These are phyloP conservation scores for Holothuria scabra DNA, from an alignment of 53 echinoderm and acorn worm species.

Conservation along the genomic window DNA sequence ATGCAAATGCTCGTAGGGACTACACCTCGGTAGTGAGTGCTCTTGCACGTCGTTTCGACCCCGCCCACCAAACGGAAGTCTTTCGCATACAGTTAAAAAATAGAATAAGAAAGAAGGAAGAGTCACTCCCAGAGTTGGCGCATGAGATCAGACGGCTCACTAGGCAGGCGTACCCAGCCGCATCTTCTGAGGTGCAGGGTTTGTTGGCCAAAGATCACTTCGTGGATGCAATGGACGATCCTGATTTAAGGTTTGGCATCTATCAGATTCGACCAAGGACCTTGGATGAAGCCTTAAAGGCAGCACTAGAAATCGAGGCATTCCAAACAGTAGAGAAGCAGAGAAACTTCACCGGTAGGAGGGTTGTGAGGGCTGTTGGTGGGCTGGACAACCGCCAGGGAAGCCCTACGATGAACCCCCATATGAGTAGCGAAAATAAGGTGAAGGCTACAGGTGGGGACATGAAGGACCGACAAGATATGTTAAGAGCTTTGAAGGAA, in stretches of 20 bases:
- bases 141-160: conserved; percentile 50
- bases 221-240: conserved; percentile 59
- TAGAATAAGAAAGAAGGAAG: conserved; percentile 5
- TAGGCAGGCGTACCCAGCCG: conserved; percentile 55
- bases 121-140: too few species aligned
- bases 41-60: conserved; percentile 24
- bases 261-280: conserved; percentile 43
- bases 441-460: neutral
- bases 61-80: conserved; percentile 43
- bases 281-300: conserved; percentile 49
- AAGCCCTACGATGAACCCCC: neutral
- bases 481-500: neutral
- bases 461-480: neutral
- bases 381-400: too few species aligned
- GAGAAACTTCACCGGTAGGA: neutral
- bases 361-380: neutral
- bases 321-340: conserved; percentile 50
- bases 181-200: conserved; percentile 17
- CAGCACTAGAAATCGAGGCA: conserved; percentile 43
- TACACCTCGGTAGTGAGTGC: conserved; percentile 11
- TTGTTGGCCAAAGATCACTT: conserved; percentile 64
- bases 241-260: conserved; percentile 42
- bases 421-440: neutral
- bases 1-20: conserved; percentile 17
- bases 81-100: conserved; percentile 37